Evolutionary conservation across 2,888 invertebrate species (phyloP).

Genomic region (Ornithoptera priamus): DNA sequence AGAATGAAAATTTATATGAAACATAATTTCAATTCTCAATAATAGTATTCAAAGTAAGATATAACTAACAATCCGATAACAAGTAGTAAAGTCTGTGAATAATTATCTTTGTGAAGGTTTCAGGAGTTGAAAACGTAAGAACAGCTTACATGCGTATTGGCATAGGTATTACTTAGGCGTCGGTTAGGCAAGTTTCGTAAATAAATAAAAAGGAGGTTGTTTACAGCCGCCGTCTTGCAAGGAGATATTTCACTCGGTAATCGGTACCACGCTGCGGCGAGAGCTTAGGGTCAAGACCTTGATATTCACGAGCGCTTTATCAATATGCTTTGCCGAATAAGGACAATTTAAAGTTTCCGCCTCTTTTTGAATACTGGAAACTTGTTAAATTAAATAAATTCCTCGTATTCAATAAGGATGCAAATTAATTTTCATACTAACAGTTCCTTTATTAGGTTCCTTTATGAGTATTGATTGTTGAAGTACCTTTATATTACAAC

Average conservation of each 20-base stretch:
- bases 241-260: slow-evolving; percentile 23
- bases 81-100: slow-evolving; percentile 6
- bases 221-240: slow-evolving; percentile 2
- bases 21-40: too few species aligned
- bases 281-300: slow-evolving; percentile 9
- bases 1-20: too few species aligned
- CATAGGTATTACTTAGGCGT: slow-evolving; percentile 15
- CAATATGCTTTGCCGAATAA: background rate
- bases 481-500: too few species aligned
- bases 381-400: background rate
- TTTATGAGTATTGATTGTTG: too few species aligned
- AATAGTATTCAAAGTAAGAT: too few species aligned
- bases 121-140: background rate
- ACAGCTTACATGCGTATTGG: slow-evolving; percentile 5
- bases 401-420: background rate
- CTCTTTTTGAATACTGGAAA: background rate
- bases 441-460: too few species aligned
- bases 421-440: background rate
- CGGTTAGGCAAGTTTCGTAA: slow-evolving; percentile 13
- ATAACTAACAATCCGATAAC: slow-evolving; percentile 5
- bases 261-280: slow-evolving; percentile 5
- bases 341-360: background rate
- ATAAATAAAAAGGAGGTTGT: slow-evolving; percentile 22
- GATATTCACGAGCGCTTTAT: slow-evolving; percentile 9
- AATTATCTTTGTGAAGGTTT: slow-evolving; percentile 9